Conservation (phyloP, 2,797 vertebrate species). For the Catostomus latipinnis region DNA sequence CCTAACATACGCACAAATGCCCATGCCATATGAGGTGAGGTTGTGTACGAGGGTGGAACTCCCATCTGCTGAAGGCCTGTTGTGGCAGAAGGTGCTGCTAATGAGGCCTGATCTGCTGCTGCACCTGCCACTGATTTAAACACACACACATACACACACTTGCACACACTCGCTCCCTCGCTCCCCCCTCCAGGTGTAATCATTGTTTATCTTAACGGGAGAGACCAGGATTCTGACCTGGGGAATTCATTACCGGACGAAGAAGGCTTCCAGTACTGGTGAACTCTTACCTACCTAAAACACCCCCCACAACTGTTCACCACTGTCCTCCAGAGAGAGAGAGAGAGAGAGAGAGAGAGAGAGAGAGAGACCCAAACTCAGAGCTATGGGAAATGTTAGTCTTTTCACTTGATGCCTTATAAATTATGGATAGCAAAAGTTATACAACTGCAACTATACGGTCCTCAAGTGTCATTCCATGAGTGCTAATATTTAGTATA, state of each 20-base stretch:
- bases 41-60: constrained; percentile 90
- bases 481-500: too few relatives aligned
- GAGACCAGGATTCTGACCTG: constrained; percentile 77
- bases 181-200: constrained; percentile 81
- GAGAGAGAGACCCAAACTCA: background rate
- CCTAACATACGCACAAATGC: constrained; percentile 25
- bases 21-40: constrained; percentile 87
- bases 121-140: constrained; percentile 96
- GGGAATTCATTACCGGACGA: constrained; percentile 82
- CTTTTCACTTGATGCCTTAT: background rate
- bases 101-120: constrained; percentile 94
- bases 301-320: background rate
- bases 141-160: constrained; percentile 37
- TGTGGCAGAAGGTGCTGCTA: constrained; percentile 97
- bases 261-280: constrained; percentile 70
- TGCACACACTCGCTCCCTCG: constrained; percentile 22
- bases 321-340: constrained; percentile 1
- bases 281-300: constrained; percentile 50
- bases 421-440: background rate
- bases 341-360: background rate
- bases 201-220: constrained; percentile 80
- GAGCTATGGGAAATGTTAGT: background rate
- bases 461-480: too few relatives aligned
- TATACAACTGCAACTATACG: background rate
- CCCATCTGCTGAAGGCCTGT: constrained; percentile 92